phyloP scores from a whole-genome alignment of 1,140 invertebrate species.

The Heliconius eleuchia region DNA sequence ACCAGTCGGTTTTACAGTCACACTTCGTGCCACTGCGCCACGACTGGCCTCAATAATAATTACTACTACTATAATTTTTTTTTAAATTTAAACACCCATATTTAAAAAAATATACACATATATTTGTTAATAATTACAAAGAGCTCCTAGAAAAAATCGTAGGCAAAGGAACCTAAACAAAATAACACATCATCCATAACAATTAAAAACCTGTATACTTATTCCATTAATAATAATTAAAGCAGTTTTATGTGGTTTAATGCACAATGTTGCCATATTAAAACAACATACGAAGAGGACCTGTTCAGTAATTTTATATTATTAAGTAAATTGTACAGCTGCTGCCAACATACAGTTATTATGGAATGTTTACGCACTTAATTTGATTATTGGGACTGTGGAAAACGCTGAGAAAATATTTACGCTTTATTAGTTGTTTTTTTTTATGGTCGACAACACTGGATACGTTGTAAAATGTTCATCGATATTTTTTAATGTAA shows the following conservation, averaged over 20 bases:
- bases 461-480: not conserved
- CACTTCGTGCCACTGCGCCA: too few species aligned
- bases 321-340: conserved; percentile 69
- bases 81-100: too few species aligned
- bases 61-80: too few species aligned
- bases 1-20: too few species aligned
- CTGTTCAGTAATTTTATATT: conserved; percentile 58
- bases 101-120: too few species aligned
- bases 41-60: too few species aligned
- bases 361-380: conserved; percentile 67
- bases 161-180: not conserved
- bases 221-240: conserved; percentile 21
- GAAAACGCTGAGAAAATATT: conserved; percentile 24
- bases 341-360: conserved; percentile 52
- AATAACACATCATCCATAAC: conserved; percentile 10
- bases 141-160: not conserved
- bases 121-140: not conserved
- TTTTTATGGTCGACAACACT: not conserved
- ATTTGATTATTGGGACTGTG: conserved; percentile 60
- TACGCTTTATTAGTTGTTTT: not conserved
- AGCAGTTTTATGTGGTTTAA: conserved; percentile 14
- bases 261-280: conserved; percentile 31
- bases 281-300: conserved; percentile 24
- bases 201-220: conserved; percentile 15
- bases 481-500: not conserved